Percentiles rank a stretch among this genome's conserved stretches.
phyloP scores from a whole-genome alignment of 2,888 invertebrate genomes.

The Polymixis lichenea region DNA sequence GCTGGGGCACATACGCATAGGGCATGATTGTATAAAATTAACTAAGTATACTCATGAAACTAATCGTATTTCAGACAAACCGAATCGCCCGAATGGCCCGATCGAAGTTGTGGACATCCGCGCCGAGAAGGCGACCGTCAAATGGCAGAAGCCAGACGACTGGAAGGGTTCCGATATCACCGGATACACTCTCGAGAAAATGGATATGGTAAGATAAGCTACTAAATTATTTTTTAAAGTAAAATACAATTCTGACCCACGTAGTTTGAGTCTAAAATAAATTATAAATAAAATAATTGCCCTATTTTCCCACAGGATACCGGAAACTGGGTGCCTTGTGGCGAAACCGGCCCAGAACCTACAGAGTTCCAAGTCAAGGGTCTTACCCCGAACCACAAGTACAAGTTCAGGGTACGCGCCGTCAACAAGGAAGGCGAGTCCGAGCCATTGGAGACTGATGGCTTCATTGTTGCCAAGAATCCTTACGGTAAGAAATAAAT shows the following conservation, averaged over 20 bases:
- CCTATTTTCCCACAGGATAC: constrained; percentile 91
- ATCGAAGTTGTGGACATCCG: constrained; percentile 96
- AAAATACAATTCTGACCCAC: too few relatives aligned
- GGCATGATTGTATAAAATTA: too few relatives aligned
- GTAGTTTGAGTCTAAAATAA: too few relatives aligned
- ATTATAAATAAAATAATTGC: not conserved
- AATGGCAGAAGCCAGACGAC: constrained; percentile 97
- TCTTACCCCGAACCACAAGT: constrained; percentile 98
- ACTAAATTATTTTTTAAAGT: not conserved
- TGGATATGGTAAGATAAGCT: constrained; percentile 93
- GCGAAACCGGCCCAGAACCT: constrained; percentile 96
- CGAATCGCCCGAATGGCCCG: constrained; percentile 95
- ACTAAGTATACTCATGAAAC: not conserved
- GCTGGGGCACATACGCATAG: too few relatives aligned
- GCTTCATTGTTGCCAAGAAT: constrained; percentile 97
- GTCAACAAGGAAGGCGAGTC: constrained; percentile 99
- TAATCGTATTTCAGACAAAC: constrained; percentile 92
- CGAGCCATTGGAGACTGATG: constrained; percentile 97
- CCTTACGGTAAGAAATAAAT: constrained; percentile 94
- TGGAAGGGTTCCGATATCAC: constrained; percentile 97
- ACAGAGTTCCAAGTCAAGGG: constrained; percentile 96
- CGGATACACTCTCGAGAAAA: constrained; percentile 97
- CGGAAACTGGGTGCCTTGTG: constrained; percentile 98
- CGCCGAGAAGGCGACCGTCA: constrained; percentile 96
- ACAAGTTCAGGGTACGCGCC: constrained; percentile 99